Evolutionary conservation across 2,113 vertebrate genomes (phyloP), one percentile per base, ranked within the genome.

Genomic region (Zapornia atra): DNA sequence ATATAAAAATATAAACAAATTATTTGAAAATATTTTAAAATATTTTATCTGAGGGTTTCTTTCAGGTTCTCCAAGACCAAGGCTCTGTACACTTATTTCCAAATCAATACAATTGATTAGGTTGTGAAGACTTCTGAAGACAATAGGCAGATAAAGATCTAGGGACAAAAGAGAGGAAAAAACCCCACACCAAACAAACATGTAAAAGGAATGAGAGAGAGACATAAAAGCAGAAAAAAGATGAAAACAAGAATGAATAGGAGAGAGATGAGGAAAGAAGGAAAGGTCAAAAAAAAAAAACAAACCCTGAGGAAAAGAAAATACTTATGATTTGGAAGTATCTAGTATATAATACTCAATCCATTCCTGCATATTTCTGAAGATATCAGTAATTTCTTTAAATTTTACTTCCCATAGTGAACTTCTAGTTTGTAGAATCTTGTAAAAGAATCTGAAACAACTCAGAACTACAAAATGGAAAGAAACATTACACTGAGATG

Each of bases 31-130:
- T 31, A 54, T 2, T 64, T 42, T 36, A 81, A 86, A 76, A 48
- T 0, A 2, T 22, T n/a, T 22, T 33, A 20, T 29, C 3, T 42
- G 5, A 51, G 8, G 6, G 0, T 0, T 25, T 60, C 56, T 78
- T 88, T 73, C 12, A 4, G n/a, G 11, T 48, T 81, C 12, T 34
- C 11, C 22, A 24, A 53, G 33, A 57, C 54, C 70, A 5, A 42
- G 31, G 2, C 11, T 51, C 31, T 36, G 9, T 51, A 33, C 9
- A 10, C 48, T 81, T 78, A 11, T 53, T 81, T 78, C 59, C 29
- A 38, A 51, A 91, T 69, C 10, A 42, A 11, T 34, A 38, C 3
- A 31, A 44, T 24, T 81, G 29, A 21, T 36, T 15, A 82, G 5
- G 2, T 29, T 66, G 11, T 6, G 15, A 59, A 12, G 25, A 59